Conservation (phyloP, 2,113 vertebrate species). For the Labrus mixtus region DNA sequence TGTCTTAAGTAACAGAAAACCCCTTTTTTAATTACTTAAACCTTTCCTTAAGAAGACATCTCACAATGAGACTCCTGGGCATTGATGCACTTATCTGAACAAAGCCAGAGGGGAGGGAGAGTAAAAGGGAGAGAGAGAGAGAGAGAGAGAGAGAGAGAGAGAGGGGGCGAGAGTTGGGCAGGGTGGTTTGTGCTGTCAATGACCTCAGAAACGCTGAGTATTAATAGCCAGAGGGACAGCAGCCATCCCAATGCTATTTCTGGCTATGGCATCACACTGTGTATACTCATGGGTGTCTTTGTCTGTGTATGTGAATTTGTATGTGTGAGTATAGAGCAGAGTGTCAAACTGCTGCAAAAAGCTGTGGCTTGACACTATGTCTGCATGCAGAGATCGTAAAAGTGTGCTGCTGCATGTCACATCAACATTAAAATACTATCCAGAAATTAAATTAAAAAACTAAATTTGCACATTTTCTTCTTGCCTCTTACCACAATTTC, state of each 20-base stretch:
- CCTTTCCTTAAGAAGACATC: not conserved
- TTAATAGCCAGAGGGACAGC: slow-evolving; percentile 69
- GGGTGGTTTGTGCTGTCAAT: slow-evolving; percentile 48
- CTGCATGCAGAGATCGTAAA: slow-evolving; percentile 28
- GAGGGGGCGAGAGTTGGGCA: slow-evolving; percentile 25
- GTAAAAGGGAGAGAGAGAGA: slow-evolving; percentile 3
- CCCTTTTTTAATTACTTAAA: not conserved
- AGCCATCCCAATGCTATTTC: slow-evolving; percentile 68
- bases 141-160: slow-evolving; percentile 11
- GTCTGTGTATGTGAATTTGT: slow-evolving; percentile 19
- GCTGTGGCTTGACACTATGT: slow-evolving; percentile 45
- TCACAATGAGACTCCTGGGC: slow-evolving; percentile 30
- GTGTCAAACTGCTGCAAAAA: slow-evolving; percentile 39
- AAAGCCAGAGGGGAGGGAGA: slow-evolving; percentile 12
- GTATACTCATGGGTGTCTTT: slow-evolving; percentile 27
- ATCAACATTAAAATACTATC: slow-evolving; percentile 3
- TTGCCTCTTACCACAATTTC: slow-evolving; percentile 3
- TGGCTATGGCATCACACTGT: slow-evolving; percentile 61
- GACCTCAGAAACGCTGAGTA: slow-evolving; percentile 69
- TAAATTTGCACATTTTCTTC: not conserved
- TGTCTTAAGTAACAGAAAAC: too few species aligned
- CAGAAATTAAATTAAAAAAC: not conserved
- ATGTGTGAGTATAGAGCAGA: slow-evolving; percentile 17
- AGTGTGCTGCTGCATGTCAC: slow-evolving; percentile 1
- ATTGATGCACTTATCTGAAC: not conserved